These are phyloP conservation scores for Glossophaga mutica DNA, from an alignment of 2,797 vertebrate genomes.

Conservation along the genomic window DNA sequence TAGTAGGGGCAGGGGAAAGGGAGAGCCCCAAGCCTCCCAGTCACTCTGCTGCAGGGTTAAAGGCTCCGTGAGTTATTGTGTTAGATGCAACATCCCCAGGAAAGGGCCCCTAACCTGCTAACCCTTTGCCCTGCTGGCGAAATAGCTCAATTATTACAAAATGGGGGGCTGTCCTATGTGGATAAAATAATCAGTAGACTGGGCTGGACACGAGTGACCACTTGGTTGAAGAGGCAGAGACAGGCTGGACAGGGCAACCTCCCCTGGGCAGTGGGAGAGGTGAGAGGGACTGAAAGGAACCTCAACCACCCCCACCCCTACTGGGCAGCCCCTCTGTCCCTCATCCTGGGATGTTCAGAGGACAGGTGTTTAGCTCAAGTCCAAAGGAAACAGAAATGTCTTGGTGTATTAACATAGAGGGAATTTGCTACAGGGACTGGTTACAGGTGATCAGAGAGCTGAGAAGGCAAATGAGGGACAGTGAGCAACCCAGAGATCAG, in stretches of 20 bases:
- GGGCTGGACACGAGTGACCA: neutral
- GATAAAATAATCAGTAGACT: neutral
- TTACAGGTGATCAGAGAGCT: neutral
- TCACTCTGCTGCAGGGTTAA: neutral
- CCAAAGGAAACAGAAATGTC: neutral
- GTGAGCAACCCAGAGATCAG: neutral
- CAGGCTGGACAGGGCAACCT: neutral
- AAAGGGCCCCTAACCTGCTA: neutral
- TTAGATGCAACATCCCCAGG: neutral
- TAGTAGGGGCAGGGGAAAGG: neutral
- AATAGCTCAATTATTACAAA: conserved; percentile 20
- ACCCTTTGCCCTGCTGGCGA: conserved; percentile 21
- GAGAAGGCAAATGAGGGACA: neutral
- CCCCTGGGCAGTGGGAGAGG: neutral
- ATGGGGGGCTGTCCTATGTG: neutral
- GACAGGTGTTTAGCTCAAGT: neutral
- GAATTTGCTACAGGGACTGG: neutral
- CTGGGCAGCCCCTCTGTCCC: neutral
- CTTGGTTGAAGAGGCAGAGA: neutral
- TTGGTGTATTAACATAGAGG: neutral
- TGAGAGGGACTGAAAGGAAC: neutral
- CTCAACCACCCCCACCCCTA: neutral
- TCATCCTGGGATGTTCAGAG: neutral
- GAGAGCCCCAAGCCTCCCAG: neutral
- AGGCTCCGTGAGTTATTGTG: neutral